phyloP scores from a whole-genome alignment of 2,113 vertebrate species.

The Malaclemys terrapin region DNA sequence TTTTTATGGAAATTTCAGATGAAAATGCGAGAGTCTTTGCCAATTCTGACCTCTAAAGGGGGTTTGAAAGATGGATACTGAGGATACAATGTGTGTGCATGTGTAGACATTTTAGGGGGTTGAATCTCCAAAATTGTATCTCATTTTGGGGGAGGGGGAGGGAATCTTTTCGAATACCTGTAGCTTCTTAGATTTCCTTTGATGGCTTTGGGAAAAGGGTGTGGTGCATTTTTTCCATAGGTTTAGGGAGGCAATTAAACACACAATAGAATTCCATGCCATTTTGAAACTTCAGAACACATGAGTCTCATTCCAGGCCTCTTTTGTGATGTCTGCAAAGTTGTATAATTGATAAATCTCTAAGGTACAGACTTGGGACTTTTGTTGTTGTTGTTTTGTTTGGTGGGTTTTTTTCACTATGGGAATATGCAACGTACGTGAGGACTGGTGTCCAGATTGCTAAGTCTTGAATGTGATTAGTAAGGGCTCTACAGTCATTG shows the following conservation, averaged over 20 bases:
- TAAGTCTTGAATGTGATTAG: background rate
- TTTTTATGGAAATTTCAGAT: background rate
- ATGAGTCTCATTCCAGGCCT: conserved; percentile 30
- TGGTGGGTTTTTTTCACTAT: accelerated
- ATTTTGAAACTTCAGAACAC: background rate
- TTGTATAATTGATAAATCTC: background rate
- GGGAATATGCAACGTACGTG: background rate
- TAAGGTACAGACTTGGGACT: accelerated
- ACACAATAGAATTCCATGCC: background rate
- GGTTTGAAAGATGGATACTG: background rate
- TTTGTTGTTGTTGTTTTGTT: background rate
- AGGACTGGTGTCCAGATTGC: conserved; percentile 19
- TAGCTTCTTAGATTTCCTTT: background rate
- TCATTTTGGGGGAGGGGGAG: background rate
- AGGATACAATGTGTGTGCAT: background rate
- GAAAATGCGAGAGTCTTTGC: background rate
- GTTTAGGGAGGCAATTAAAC: background rate
- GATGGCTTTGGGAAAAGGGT: background rate
- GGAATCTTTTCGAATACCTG: background rate
- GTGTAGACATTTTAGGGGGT: background rate
- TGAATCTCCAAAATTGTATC: background rate
- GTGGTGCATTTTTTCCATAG: background rate
- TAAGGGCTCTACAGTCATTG: background rate
- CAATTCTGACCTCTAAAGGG: background rate
- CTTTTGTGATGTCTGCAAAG: background rate